Evolutionary conservation across 2,797 vertebrate species (phyloP).

Genomic region (Gobionotothen gibberifrons): DNA sequence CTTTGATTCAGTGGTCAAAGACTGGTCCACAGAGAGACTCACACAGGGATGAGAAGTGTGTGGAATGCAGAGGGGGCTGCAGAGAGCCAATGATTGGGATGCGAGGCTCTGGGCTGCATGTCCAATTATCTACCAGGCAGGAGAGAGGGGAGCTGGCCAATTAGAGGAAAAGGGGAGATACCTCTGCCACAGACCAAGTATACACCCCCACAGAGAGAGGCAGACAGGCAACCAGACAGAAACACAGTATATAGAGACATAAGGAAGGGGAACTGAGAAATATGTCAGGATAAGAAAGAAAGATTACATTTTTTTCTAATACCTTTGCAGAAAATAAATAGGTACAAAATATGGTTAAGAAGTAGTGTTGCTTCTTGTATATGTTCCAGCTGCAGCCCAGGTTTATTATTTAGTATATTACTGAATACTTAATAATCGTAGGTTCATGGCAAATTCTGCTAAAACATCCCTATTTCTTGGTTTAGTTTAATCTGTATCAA

Average conservation of each 20-base stretch:
- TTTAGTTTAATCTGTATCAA: neutral
- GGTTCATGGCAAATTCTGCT: neutral
- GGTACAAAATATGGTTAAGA: neutral
- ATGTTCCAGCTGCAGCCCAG: neutral
- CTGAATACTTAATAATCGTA: conserved; percentile 12
- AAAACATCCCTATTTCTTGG: neutral
- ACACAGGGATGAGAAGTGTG: conserved; percentile 60
- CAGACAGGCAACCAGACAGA: conserved; percentile 46
- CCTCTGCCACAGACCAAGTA: conserved; percentile 54
- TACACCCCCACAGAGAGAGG: conserved; percentile 53
- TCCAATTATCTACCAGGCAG: conserved; percentile 79
- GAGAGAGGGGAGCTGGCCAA: conserved; percentile 73
- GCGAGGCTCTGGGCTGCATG: conserved; percentile 65
- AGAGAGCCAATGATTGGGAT: conserved; percentile 64
- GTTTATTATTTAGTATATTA: neutral
- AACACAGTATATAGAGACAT: conserved; percentile 41
- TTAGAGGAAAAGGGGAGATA: conserved; percentile 72
- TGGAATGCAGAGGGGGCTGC: conserved; percentile 61
- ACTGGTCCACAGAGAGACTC: conserved; percentile 65
- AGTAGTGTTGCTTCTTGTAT: neutral
- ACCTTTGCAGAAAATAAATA: neutral
- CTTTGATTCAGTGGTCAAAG: conserved; percentile 82
- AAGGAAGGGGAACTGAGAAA: conserved; percentile 20
- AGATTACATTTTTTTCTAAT: conserved; percentile 15
- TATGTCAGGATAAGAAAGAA: conserved; percentile 22